Conservation (phyloP, 1,140 invertebrate species). For the Papilio aristodemus region DNA sequence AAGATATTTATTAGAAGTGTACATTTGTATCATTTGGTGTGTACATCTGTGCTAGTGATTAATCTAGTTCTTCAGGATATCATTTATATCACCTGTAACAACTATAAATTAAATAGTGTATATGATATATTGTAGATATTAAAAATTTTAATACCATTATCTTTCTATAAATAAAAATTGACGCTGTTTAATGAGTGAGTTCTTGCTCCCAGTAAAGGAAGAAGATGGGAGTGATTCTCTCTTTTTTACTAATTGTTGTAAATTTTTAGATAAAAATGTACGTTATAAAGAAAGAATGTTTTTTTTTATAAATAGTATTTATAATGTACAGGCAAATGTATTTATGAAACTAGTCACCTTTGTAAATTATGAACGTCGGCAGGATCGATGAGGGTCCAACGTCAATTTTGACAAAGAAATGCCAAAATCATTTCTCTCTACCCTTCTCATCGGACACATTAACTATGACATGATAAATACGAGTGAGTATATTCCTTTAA, state of each 20-base stretch:
- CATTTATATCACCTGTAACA: conserved; percentile 3
- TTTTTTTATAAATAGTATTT: no score
- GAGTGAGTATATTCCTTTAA: background rate
- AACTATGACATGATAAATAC: conserved; percentile 13
- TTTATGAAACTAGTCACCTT: background rate
- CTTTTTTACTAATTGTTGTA: no score
- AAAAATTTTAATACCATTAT: no score
- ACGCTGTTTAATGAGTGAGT: no score
- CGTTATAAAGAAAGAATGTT: no score
- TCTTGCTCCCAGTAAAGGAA: no score
- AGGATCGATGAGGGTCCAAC: conserved; percentile 5
- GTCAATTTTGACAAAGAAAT: conserved; percentile 14
- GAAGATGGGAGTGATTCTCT: no score
- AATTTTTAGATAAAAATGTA: no score
- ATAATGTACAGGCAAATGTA: no score
- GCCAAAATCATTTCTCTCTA: conserved; percentile 14
- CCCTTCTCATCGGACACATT: conserved; percentile 10
- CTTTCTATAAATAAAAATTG: no score
- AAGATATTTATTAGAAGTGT: conserved; percentile 1
- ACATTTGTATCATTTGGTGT: background rate
- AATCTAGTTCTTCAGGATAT: background rate
- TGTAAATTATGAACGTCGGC: background rate
- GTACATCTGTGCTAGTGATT: background rate
- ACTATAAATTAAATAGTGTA: no score
- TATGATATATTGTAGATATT: no score